Conservation (phyloP, 2,888 invertebrate genomes). For the Hemicrepidius hirtus region DNA sequence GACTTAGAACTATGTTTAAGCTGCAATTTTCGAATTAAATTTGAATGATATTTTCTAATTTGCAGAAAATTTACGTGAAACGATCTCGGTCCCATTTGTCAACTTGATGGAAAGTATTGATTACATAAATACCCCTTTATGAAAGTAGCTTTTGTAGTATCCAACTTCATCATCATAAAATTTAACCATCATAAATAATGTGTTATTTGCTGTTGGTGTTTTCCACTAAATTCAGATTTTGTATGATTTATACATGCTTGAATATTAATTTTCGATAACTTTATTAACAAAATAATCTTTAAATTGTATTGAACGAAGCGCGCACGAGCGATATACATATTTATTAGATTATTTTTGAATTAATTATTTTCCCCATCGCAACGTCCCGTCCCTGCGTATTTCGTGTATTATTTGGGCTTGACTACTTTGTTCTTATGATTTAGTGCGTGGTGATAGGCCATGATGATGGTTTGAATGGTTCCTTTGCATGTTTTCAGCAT, state of each 20-base stretch:
- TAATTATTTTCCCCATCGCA: slow-evolving; percentile 46
- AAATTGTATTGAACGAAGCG: slow-evolving; percentile 45
- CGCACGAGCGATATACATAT: slow-evolving; percentile 43
- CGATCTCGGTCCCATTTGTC: slow-evolving; percentile 27
- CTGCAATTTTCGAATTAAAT: slow-evolving; percentile 4
- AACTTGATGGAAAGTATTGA: slow-evolving; percentile 27
- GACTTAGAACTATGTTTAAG: neutral
- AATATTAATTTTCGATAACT: slow-evolving; percentile 48
- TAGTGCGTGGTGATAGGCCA: slow-evolving; percentile 59
- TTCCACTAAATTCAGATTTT: slow-evolving; percentile 36
- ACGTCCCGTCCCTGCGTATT: slow-evolving; percentile 41
- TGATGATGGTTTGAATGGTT: slow-evolving; percentile 55
- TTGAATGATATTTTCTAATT: slow-evolving; percentile 37
- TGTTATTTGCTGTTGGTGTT: slow-evolving; percentile 31
- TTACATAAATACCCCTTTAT: slow-evolving; percentile 39
- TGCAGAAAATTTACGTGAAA: slow-evolving; percentile 32
- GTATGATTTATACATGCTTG: slow-evolving; percentile 38
- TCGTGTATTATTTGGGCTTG: slow-evolving; percentile 49
- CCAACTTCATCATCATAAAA: slow-evolving; percentile 35
- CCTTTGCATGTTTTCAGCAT: slow-evolving; percentile 55
- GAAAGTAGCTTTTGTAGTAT: slow-evolving; percentile 26
- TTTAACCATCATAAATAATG: slow-evolving; percentile 41
- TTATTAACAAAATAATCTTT: slow-evolving; percentile 48
- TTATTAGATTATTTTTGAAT: slow-evolving; percentile 52
- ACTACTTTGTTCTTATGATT: slow-evolving; percentile 54